phyloP scores from a whole-genome alignment of 1,140 invertebrate species.

The Aphelenchoides fujianensis region DNA sequence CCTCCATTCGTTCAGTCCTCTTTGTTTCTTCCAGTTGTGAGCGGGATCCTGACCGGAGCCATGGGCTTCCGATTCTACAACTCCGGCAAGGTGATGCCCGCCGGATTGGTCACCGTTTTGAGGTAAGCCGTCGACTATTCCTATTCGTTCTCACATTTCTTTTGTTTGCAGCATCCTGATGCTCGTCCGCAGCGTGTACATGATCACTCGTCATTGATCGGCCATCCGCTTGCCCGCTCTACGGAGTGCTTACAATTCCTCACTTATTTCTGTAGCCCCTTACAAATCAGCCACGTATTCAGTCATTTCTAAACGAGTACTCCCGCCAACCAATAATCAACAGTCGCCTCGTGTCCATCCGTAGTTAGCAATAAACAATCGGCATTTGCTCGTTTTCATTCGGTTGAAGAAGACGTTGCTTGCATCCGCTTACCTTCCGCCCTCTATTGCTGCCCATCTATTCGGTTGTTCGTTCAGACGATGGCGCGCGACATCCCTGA shows the following conservation, averaged over 20 bases:
- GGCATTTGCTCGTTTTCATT: neutral
- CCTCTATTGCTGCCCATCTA: no score
- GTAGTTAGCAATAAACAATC: neutral
- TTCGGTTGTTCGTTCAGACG: neutral
- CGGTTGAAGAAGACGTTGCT: no score
- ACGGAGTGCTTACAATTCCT: no score
- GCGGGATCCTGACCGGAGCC: conserved; percentile 73
- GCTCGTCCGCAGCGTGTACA: conserved; percentile 14
- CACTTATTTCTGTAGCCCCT: neutral
- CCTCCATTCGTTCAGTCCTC: conserved; percentile 14
- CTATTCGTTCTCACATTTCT: conserved; percentile 22
- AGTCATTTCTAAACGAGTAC: no score
- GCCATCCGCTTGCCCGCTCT: no score
- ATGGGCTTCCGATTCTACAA: conserved; percentile 85
- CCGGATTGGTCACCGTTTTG: conserved; percentile 73
- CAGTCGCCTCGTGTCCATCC: neutral
- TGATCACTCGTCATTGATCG: neutral
- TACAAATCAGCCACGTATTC: neutral
- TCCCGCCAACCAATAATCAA: no score
- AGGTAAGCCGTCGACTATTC: conserved; percentile 60
- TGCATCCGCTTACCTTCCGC: no score
- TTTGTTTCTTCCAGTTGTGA: conserved; percentile 65
- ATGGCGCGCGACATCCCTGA: neutral
- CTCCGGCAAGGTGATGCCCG: conserved; percentile 89
- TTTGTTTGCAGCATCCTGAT: conserved; percentile 8